phyloP scores from a whole-genome alignment of 2,888 invertebrate species.

The Scaptomyza polygonia region DNA sequence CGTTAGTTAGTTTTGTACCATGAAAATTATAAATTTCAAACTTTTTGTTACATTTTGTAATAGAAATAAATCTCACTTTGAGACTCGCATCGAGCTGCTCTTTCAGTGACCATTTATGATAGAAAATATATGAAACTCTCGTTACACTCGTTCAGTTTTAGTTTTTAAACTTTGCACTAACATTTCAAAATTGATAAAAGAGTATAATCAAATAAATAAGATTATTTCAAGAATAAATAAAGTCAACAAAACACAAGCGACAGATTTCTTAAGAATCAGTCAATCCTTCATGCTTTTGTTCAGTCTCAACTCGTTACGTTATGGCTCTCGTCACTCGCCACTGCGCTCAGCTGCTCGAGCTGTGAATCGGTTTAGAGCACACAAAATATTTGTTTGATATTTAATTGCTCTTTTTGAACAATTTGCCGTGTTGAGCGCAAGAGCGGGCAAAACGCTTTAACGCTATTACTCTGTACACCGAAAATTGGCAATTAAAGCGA shows the following conservation, averaged over 20 bases:
- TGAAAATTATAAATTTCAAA: too few relatives aligned
- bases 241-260: background rate
- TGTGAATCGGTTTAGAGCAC: conserved; percentile 30
- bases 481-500: conserved; percentile 82
- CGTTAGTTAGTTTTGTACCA: background rate
- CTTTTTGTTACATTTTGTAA: too few relatives aligned
- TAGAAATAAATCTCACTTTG: too few relatives aligned
- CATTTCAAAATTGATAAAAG: background rate
- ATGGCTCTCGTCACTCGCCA: conserved; percentile 4
- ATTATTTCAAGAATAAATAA: conserved; percentile 7
- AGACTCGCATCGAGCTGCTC: too few relatives aligned
- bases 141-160: too few relatives aligned
- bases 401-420: conserved; percentile 73
- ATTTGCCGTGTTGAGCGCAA: too few relatives aligned
- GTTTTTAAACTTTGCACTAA: background rate
- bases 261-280: too few relatives aligned
- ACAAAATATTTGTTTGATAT: conserved; percentile 68
- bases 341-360: background rate
- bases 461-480: conserved; percentile 81
- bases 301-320: conserved; percentile 1
- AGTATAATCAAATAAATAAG: conserved; percentile 24
- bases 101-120: too few relatives aligned
- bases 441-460: conserved; percentile 74
- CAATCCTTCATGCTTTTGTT: conserved; percentile 55
- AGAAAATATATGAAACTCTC: background rate